Evolutionary conservation across 1,140 invertebrate species (phyloP), one percentile per base, ranked within the genome.

Genomic region (Ooceraea biroi): DNA sequence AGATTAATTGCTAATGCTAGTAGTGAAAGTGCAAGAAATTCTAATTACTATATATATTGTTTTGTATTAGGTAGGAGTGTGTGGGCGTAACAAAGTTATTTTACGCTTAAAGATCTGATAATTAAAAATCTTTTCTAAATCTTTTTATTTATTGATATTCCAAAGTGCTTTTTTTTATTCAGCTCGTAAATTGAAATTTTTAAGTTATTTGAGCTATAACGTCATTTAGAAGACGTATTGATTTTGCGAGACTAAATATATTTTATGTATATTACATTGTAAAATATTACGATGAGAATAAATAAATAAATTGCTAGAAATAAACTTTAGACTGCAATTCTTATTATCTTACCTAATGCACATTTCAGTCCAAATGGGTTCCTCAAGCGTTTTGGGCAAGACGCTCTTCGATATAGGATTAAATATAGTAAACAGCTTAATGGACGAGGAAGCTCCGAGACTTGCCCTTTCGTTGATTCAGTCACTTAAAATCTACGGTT

Each of bases 401-500:
- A 83, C 90, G 25, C 73, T 91, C 11, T 71, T 85, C 25, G 72
- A 90, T 1, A 57, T 91, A 36, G 82, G 85, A 22, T 76, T 89
- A 50, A 22, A 41, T 22, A 84, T 90, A 46, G 78, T 93, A 82
- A 84, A 68, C 14, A 65, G 61, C 80, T 87, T 93, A 87, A 72
- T 84, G 50, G 85, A 91, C 17, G 69, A 58, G 2, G 84, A 88
- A 14, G 48, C 86, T 0, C 92, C 90, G 91, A 48, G 90, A 10
- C 46, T 90, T 76, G 92, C 92, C 10, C 65, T 90, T 66, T 25
- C 73, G 11, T 66, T 93, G 17, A 68, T 92, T 11, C 86, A 88
- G 68, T 66, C 36, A 22, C 27, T 92, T n/a, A 4, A 87, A 30
- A 85, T 85, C 41, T 36, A 83, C 10, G 14, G 89, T 5, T 71